Conservation (phyloP, 2,888 invertebrate genomes). For the Orchesellides sinensis region DNA sequence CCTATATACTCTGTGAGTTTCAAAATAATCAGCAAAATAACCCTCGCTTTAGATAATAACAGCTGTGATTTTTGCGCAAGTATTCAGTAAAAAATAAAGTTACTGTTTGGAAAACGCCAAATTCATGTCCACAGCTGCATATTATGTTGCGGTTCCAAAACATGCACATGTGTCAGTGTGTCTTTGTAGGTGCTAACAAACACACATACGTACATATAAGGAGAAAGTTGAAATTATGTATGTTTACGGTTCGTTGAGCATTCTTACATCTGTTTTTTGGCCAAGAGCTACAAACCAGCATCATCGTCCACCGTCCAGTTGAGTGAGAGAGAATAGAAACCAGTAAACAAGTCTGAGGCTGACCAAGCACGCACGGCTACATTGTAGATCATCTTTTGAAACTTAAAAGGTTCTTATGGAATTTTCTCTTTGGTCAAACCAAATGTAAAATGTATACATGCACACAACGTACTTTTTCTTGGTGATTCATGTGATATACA, state of each 20-base stretch:
- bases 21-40: no score
- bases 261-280: slow-evolving; percentile 49
- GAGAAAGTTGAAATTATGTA: no score
- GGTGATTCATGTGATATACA: not conserved
- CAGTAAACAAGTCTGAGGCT: slow-evolving; percentile 21
- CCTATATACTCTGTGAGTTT: no score
- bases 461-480: not conserved
- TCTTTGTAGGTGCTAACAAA: not conserved
- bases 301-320: slow-evolving; percentile 3
- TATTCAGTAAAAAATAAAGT: not conserved
- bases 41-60: no score
- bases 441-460: not conserved
- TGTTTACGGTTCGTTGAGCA: slow-evolving; percentile 43
- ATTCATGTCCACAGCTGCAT: not conserved
- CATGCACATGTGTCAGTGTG: not conserved
- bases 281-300: not conserved
- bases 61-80: no score
- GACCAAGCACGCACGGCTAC: slow-evolving; percentile 17
- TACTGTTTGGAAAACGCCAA: no score
- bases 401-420: not conserved
- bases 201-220: not conserved
- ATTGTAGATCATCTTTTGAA: not conserved
- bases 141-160: no score
- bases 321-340: slow-evolving; percentile 2
- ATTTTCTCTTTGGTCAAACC: not conserved